Evolutionary conservation across 2,888 invertebrate species (phyloP).

Genomic region (Spialia ferax): DNA sequence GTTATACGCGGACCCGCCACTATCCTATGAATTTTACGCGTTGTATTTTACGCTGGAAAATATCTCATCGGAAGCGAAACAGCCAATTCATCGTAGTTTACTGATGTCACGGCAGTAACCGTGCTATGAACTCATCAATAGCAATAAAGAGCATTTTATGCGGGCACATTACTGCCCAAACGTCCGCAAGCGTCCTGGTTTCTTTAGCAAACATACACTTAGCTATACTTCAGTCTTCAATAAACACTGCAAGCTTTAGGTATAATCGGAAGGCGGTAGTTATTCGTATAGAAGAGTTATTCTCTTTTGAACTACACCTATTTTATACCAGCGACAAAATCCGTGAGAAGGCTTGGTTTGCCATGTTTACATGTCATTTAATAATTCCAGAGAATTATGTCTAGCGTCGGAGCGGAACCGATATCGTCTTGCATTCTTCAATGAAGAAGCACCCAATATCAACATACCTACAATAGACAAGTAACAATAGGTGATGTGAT

Average conservation of each 20-base stretch:
- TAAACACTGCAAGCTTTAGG: too few relatives aligned
- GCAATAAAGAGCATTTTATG: slow-evolving; percentile 55
- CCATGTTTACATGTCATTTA: too few relatives aligned
- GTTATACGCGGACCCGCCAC: slow-evolving; percentile 47
- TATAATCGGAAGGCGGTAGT: too few relatives aligned
- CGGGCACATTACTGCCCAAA: slow-evolving; percentile 40
- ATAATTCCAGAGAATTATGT: too few relatives aligned
- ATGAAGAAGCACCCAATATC: neutral
- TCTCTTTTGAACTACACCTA: too few relatives aligned
- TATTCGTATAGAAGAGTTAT: too few relatives aligned
- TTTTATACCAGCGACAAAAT: too few relatives aligned
- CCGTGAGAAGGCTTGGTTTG: too few relatives aligned
- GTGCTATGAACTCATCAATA: slow-evolving; percentile 61
- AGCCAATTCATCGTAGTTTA: slow-evolving; percentile 63
- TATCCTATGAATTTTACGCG: slow-evolving; percentile 55
- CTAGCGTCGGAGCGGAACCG: neutral
- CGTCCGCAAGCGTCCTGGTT: neutral
- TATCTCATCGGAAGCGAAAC: slow-evolving; percentile 53
- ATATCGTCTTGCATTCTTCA: neutral
- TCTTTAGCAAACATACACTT: neutral
- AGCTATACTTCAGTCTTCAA: too few relatives aligned
- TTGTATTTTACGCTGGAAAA: slow-evolving; percentile 58
- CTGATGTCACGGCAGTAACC: slow-evolving; percentile 65
- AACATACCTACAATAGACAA: neutral
- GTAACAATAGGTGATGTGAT: neutral